Evolutionary conservation across 2,113 vertebrate species (phyloP).

Genomic region (Austrofundulus limnaeus): DNA sequence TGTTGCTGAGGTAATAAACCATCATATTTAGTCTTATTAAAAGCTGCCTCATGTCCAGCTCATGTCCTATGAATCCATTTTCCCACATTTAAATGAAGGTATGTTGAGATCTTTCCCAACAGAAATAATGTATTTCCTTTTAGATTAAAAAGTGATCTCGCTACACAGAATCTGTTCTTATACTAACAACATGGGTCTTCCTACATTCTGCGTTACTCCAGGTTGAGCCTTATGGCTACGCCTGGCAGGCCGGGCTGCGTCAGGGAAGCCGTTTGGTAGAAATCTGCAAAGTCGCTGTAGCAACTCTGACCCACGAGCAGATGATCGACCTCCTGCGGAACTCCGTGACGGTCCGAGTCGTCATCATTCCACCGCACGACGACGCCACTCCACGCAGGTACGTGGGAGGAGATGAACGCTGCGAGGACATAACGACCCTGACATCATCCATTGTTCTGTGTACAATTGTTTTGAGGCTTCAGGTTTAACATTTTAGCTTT

Average conservation of each 20-base stretch:
- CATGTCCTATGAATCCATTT: too few relatives aligned
- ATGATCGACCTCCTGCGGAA: conserved; percentile 98
- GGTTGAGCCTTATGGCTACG: conserved; percentile 95
- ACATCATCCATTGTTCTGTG: neutral
- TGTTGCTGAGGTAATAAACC: conserved; percentile 85
- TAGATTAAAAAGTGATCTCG: too few relatives aligned
- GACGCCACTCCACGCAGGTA: conserved; percentile 97
- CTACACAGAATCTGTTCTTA: too few relatives aligned
- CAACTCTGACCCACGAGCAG: conserved; percentile 95
- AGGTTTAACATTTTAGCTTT: neutral
- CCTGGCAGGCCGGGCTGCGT: conserved; percentile 95
- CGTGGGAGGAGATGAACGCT: neutral
- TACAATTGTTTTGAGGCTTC: neutral
- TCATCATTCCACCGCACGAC: conserved; percentile 94
- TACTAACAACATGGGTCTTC: too few relatives aligned
- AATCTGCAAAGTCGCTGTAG: conserved; percentile 96
- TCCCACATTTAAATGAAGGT: too few relatives aligned
- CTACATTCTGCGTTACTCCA: conserved; percentile 4
- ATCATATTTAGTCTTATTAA: too few relatives aligned
- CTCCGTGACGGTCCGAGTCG: conserved; percentile 92
- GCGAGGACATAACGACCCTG: neutral
- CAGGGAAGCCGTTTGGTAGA: conserved; percentile 97
- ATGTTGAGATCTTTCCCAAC: too few relatives aligned
- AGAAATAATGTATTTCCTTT: too few relatives aligned
- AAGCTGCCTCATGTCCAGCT: too few relatives aligned